Evolutionary conservation across 1,140 invertebrate genomes (phyloP), one percentile per base, ranked within the genome.

Genomic region (Samia ricini): DNA sequence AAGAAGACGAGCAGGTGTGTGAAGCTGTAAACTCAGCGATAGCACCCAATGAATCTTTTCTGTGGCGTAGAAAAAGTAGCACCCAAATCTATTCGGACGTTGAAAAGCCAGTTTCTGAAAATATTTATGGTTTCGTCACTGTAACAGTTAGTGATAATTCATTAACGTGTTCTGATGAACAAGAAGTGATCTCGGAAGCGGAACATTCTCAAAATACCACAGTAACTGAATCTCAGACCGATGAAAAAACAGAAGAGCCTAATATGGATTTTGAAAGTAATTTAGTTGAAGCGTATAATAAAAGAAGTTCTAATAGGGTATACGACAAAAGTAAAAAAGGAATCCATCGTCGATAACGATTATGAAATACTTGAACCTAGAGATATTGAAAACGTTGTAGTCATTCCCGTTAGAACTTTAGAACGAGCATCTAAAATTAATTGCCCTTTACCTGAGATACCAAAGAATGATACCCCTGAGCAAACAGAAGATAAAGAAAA

Each of bases 401-500:
- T 85, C 23, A 84, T 86, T 61, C 72, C 77, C 18, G 68, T 85
- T 15, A 88, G 83, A 76, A 79, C 61, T 56, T 42, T 68, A 42
- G 86, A 85, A 56, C 79, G 77, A 66, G 68, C 69, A 56, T 83
- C 83, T 56, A 91, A 88, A 85, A 81, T 83, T 12, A 91, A 91
- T 60, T 91, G 90, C 63, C 89, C 90, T 5, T 74, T 91, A 52
- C 90, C 90, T 23, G 89, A 90, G 80, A 88, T 91, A 61, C 90
- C 90, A 51, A 82, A 82, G 69, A 60, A 74, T 33, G 65, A 50
- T 51, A 50, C 56, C 19, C 48, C 59, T 36, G 71, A 71, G 19
- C n/a, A 77, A 36, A 33, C 22, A 50, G 61, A 69, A 48, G 81
- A 89, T 64, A 89, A 89, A 60, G 82, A 89, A 68, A 89, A 89